Conservation (phyloP, 2,888 invertebrate species). For the Synergus itoensis region DNA sequence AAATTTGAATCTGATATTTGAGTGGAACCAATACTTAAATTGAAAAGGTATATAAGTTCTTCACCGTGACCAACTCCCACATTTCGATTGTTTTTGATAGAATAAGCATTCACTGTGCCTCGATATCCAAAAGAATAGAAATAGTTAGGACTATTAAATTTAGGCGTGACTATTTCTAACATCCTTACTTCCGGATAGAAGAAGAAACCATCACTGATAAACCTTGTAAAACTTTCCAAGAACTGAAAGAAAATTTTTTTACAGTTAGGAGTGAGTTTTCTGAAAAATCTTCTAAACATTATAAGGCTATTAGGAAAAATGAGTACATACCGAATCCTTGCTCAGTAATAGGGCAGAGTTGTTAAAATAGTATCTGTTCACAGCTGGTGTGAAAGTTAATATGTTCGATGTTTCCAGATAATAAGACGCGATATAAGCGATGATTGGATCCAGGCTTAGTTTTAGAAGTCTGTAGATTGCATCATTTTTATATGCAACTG, state of each 20-base stretch:
- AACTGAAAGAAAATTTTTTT: slow-evolving; percentile 1
- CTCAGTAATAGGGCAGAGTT: not conserved
- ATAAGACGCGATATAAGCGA: not conserved
- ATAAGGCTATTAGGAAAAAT: not conserved
- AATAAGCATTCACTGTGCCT: not conserved
- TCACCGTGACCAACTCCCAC: slow-evolving; percentile 1
- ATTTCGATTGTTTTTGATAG: too few relatives aligned
- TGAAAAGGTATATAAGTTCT: not conserved
- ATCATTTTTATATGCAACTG: not conserved
- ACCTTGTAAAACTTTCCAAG: not conserved
- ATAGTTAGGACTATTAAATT: not conserved
- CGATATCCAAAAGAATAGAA: slow-evolving; percentile 28
- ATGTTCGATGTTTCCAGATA: not conserved
- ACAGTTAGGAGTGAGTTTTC: not conserved
- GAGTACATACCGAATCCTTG: not conserved
- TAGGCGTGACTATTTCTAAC: slow-evolving; percentile 4
- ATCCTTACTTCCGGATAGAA: not conserved
- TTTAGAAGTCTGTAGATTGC: not conserved
- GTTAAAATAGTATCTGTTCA: slow-evolving; percentile 9
- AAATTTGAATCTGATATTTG: not conserved
- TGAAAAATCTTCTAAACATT: not conserved
- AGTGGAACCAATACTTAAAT: not conserved
- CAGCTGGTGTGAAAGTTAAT: not conserved
- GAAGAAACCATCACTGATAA: slow-evolving; percentile 4
- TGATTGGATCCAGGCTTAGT: not conserved